phyloP scores from a whole-genome alignment of 2,113 vertebrate species.

The Periophthalmodon schlosseri region DNA sequence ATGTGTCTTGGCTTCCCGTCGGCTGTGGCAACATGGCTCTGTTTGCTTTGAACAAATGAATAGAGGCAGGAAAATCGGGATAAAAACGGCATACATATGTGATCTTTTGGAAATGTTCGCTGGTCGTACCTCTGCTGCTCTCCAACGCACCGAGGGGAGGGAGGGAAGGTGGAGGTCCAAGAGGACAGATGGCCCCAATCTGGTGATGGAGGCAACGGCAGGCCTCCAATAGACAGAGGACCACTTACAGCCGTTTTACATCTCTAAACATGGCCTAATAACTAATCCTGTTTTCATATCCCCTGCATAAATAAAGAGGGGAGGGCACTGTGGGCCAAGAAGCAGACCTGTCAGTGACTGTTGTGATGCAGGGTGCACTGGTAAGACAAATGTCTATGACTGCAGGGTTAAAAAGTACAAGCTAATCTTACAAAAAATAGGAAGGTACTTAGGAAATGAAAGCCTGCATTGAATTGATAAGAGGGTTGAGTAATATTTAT shows the following conservation, averaged over 20 bases:
- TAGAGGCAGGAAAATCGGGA: not conserved
- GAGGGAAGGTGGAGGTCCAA: slow-evolving; percentile 10
- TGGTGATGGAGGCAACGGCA: slow-evolving; percentile 48
- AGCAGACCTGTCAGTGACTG: not conserved
- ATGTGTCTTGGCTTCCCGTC: not conserved
- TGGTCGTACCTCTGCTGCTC: slow-evolving; percentile 37
- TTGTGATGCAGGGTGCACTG: not conserved
- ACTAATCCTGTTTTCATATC: slow-evolving; percentile 25
- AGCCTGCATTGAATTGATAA: not conserved
- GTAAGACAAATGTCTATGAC: too few relatives aligned
- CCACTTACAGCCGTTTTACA: slow-evolving; percentile 51
- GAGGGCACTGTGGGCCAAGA: not conserved
- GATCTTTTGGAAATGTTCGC: slow-evolving; percentile 12
- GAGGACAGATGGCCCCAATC: slow-evolving; percentile 68
- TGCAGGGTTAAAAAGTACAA: too few relatives aligned
- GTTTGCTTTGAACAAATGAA: slow-evolving; percentile 3
- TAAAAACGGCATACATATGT: not conserved
- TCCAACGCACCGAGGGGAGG: slow-evolving; percentile 23
- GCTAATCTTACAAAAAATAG: too few relatives aligned
- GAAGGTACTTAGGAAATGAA: too few relatives aligned
- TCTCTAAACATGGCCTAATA: slow-evolving; percentile 42
- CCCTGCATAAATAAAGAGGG: slow-evolving; percentile 8
- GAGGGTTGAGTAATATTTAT: not conserved
- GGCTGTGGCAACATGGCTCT: slow-evolving; percentile 4
- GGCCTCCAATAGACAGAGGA: slow-evolving; percentile 54